These are phyloP conservation scores for Piprites chloris DNA, from an alignment of 2,113 vertebrate species.

Conservation along the genomic window DNA sequence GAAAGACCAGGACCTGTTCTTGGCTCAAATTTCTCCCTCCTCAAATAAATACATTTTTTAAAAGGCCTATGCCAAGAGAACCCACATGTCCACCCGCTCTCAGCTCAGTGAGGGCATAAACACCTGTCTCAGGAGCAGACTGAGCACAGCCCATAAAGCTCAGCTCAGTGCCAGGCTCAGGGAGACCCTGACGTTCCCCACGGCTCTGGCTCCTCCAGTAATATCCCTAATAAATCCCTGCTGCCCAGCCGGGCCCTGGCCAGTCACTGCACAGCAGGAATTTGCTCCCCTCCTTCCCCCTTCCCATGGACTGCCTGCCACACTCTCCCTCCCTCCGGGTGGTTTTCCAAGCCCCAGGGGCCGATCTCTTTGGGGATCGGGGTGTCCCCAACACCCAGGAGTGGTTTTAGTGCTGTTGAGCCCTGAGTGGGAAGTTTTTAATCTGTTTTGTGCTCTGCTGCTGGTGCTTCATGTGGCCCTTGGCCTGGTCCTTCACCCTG, in stretches of 20 bases:
- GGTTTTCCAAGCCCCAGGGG: background rate
- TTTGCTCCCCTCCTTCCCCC: background rate
- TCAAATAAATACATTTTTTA: background rate
- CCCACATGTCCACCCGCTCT: background rate
- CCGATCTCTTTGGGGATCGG: background rate
- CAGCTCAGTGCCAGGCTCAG: background rate
- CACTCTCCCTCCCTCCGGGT: background rate
- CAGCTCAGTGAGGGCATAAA: background rate
- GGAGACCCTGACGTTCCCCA: background rate
- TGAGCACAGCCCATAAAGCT: background rate
- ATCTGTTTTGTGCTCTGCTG: background rate
- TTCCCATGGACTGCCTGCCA: background rate
- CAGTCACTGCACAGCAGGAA: background rate
- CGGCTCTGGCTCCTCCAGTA: background rate
- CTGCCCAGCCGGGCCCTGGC: background rate
- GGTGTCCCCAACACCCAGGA: background rate
- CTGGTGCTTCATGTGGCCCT: accelerated
- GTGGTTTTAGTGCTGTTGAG: background rate
- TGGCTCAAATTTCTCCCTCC: background rate
- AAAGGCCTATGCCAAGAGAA: background rate
- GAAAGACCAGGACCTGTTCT: background rate
- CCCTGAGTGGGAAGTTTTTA: background rate
- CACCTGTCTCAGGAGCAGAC: background rate
- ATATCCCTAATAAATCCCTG: conserved; percentile 12
- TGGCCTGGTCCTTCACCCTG: background rate